Evolutionary conservation across 2,888 invertebrate genomes (phyloP).

Genomic region (Drosophila meridiana): DNA sequence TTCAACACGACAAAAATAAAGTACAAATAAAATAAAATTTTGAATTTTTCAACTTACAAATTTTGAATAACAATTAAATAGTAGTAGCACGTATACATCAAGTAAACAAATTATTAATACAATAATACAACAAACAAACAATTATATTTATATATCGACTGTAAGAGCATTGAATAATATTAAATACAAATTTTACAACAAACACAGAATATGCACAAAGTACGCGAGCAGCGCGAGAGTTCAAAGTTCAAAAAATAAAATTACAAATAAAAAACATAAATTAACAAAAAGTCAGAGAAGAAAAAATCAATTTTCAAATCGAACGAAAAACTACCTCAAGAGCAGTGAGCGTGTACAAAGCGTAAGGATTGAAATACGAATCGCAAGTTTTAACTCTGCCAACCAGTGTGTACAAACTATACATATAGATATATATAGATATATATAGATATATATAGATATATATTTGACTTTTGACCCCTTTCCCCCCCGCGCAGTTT

Average conservation of each 20-base stretch:
- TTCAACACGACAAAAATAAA: slow-evolving; percentile 74
- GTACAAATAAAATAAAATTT: slow-evolving; percentile 34
- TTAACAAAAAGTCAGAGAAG: slow-evolving; percentile 25
- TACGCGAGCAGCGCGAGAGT: slow-evolving; percentile 63
- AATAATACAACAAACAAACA: slow-evolving; percentile 19
- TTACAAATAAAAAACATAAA: slow-evolving; percentile 15
- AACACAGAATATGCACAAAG: slow-evolving; percentile 35
- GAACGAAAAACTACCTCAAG: slow-evolving; percentile 75
- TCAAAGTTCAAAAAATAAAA: slow-evolving; percentile 52
- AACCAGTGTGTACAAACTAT: slow-evolving; percentile 6
- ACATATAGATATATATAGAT: slow-evolving; percentile 14
- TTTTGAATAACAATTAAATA: slow-evolving; percentile 65
- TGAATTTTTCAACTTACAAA: slow-evolving; percentile 65
- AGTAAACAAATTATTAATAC: slow-evolving; percentile 30
- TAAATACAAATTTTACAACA: slow-evolving; percentile 48
- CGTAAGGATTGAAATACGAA: slow-evolving; percentile 24
- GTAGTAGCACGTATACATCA: slow-evolving; percentile 72
- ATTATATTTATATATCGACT: slow-evolving; percentile 52
- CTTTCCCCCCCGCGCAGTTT: slow-evolving; percentile 35
- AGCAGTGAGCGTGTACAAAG: slow-evolving; percentile 62
- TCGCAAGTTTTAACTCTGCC: slow-evolving; percentile 18
- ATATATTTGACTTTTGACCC: slow-evolving; percentile 6
- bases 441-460: neutral
- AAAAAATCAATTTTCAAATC: slow-evolving; percentile 13
- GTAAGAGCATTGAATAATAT: slow-evolving; percentile 37